Conservation (phyloP, 2,797 vertebrate species). For the Margarornis squamiger region DNA sequence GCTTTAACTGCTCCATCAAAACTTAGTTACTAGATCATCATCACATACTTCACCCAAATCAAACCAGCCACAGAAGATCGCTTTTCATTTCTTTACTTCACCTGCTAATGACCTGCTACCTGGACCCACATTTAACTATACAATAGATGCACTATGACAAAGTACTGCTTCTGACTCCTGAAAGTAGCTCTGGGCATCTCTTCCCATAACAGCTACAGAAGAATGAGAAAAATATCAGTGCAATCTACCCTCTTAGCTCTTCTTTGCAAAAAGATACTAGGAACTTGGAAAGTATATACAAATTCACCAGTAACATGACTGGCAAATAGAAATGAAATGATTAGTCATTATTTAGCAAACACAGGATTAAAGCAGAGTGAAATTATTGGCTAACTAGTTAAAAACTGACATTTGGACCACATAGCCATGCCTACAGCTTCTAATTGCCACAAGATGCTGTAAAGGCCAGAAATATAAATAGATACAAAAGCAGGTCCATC, state of each 20-base stretch:
- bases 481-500: background rate
- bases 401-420: background rate
- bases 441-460: background rate
- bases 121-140: background rate
- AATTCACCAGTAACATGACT: background rate
- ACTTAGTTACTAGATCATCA: background rate
- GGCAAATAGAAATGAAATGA: background rate
- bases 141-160: background rate
- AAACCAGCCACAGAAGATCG: background rate
- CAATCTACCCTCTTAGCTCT: background rate
- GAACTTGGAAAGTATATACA: background rate
- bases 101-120: background rate
- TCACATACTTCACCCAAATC: background rate
- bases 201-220: background rate
- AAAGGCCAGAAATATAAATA: background rate
- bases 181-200: background rate
- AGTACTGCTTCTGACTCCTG: background rate
- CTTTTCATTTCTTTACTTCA: background rate
- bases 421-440: background rate
- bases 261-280: background rate
- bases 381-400: background rate
- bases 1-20: background rate
- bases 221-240: background rate
- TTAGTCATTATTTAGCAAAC: background rate
- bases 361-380: background rate